These are phyloP conservation scores for Laticauda laticaudata DNA, from an alignment of 2,113 vertebrate species.

Conservation along the genomic window DNA sequence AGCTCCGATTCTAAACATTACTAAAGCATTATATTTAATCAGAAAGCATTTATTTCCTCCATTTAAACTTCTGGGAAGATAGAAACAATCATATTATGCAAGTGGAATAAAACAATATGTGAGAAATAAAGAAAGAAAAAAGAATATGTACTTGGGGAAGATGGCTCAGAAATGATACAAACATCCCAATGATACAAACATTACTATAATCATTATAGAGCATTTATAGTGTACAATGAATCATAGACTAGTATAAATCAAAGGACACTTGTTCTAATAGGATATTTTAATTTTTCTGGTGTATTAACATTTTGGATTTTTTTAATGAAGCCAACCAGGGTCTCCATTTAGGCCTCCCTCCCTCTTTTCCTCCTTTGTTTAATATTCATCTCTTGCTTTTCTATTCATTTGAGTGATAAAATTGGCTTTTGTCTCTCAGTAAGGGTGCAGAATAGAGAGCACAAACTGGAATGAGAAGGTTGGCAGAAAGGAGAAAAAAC, in stretches of 20 bases:
- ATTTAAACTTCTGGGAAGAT: not conserved
- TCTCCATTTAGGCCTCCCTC: not conserved
- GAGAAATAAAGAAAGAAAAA: not conserved
- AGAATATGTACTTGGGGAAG: not conserved
- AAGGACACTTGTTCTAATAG: not conserved
- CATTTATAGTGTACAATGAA: not conserved
- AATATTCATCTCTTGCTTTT: not conserved
- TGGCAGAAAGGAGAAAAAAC: not conserved
- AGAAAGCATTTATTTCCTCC: not conserved
- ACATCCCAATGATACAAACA: no score
- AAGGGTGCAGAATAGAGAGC: not conserved
- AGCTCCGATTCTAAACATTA: not conserved
- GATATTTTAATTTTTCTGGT: not conserved
- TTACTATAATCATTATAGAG: not conserved
- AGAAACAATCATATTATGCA: not conserved
- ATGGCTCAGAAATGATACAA: not conserved
- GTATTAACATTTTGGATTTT: not conserved
- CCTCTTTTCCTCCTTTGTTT: not conserved
- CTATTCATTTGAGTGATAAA: not conserved
- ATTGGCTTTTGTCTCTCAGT: not conserved
- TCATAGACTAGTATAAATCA: not conserved
- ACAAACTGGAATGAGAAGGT: not conserved
- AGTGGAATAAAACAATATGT: not conserved
- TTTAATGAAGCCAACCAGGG: not conserved
- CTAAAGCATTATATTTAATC: not conserved